A percentile compares a stretch with the other conserved stretches of the same genome.
phyloP scores from a whole-genome alignment of 1,140 invertebrate genomes.

The Antheraea pernyi region DNA sequence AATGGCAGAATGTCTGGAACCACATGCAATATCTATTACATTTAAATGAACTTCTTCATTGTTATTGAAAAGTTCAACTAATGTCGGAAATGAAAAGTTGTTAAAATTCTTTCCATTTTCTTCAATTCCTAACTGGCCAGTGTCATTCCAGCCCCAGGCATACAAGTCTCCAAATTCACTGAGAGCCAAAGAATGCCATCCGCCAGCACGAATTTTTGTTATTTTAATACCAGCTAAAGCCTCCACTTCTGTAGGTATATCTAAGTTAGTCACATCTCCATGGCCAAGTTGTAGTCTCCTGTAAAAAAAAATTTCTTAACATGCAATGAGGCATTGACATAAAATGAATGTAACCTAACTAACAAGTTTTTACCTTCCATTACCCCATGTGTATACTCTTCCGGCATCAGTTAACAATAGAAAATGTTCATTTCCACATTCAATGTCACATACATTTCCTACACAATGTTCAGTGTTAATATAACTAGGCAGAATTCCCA shows the following conservation, averaged over 20 bases:
- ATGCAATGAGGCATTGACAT: too few relatives aligned
- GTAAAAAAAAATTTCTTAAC: slow-evolving; percentile 20
- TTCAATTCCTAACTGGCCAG: slow-evolving; percentile 89
- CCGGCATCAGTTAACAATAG: slow-evolving; percentile 86
- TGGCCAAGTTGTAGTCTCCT: slow-evolving; percentile 93
- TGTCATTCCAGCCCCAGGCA: slow-evolving; percentile 95
- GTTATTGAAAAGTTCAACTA: slow-evolving; percentile 80
- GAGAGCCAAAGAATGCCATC: slow-evolving; percentile 91
- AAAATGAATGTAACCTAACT: too few relatives aligned
- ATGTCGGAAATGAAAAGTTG: slow-evolving; percentile 74
- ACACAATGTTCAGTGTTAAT: slow-evolving; percentile 78
- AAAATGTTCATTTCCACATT: slow-evolving; percentile 89
- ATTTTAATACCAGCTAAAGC: slow-evolving; percentile 87
- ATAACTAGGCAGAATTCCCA: slow-evolving; percentile 78
- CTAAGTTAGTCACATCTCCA: slow-evolving; percentile 82
- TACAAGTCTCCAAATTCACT: slow-evolving; percentile 90
- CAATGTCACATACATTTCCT: slow-evolving; percentile 82
- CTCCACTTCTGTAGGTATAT: slow-evolving; percentile 83
- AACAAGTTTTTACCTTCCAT: slow-evolving; percentile 83
- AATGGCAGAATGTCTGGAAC: slow-evolving; percentile 83
- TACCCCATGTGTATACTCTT: slow-evolving; percentile 88
- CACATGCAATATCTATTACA: slow-evolving; percentile 83
- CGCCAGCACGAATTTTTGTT: slow-evolving; percentile 85
- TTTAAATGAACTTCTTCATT: slow-evolving; percentile 60
- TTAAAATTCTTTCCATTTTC: slow-evolving; percentile 30